Evolutionary conservation across 2,113 vertebrate species (phyloP), one percentile per base, ranked within the genome.

Genomic region (Piliocolobus tephrosceles): DNA sequence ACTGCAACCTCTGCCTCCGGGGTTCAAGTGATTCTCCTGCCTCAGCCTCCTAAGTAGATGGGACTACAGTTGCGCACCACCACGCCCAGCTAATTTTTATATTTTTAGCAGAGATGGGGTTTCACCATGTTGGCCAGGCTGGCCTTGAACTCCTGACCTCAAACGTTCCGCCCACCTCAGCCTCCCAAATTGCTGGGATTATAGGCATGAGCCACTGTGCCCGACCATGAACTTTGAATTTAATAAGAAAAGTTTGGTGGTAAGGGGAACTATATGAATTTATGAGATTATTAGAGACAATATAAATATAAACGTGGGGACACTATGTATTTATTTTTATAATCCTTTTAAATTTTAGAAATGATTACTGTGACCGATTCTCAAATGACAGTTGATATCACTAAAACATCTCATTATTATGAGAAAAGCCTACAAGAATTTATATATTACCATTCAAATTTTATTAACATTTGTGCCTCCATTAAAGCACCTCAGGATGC

Each of bases 401-500:
- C 94, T 94, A 90, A n/a, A 94, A 97, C 84, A 97, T 70, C 52
- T 90, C 96, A 43, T 81, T 91, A 64, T 83, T 83, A 14, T 25
- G 45, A 96, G 66, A 81, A 43, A 97, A 89, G 96, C 35, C 45
- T 87, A 8, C 68, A 57, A 93, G 25, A 20, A 4, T 73, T 97
- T 58, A 98, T 78, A 91, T 61, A 38, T 32, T 52, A 47, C 50
- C 6, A 92, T 95, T 72, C 38, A 66, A 96, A 89, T 11, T 13
- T 17, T 97, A 95, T 96, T 66, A 64, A 88, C 20, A 96, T 75
- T 64, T 86, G 32, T 91, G 85, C 93, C 96, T 98, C 97, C 98
- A 95, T 98, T 64, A 98, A 97, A 98, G 96, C 98, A 98, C 98
- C 98, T 98, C 97, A 98, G 98, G 97, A 98, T 99, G 98, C 98